A percentile compares a stretch with the other conserved stretches of the same genome.
Conservation (phyloP, 2,113 vertebrate genomes). For the Ceyx melanurus region DNA sequence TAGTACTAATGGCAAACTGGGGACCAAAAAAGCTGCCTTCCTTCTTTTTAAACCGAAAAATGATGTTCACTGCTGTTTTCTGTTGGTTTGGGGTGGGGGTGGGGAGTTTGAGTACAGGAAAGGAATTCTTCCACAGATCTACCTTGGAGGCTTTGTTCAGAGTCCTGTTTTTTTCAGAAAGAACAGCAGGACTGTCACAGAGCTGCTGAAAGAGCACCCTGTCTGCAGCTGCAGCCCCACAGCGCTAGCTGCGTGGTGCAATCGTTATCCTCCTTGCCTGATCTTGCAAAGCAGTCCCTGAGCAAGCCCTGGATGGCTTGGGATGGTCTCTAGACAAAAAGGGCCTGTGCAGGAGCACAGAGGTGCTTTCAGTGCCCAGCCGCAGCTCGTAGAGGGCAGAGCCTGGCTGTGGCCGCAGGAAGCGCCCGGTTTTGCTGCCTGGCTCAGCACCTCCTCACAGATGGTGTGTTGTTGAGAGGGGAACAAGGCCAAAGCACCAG, state of each 20-base stretch:
- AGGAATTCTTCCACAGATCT: not conserved
- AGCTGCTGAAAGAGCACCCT: not conserved
- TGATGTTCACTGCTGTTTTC: not conserved
- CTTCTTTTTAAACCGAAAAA: not conserved
- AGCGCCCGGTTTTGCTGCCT: not conserved
- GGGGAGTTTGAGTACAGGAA: not conserved
- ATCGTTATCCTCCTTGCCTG: not conserved
- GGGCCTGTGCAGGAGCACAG: conserved; percentile 48
- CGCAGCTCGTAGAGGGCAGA: not conserved
- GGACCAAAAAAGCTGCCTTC: not conserved
- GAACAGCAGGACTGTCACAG: not conserved
- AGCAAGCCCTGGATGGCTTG: not conserved
- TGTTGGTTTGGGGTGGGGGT: not conserved
- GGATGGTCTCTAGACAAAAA: conserved; percentile 14
- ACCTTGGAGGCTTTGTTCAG: not conserved
- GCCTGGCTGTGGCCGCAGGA: not conserved
- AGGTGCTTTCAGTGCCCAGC: not conserved
- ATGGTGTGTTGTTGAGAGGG: not conserved
- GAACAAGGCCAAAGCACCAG: rapidly evolving
- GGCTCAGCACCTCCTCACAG: not conserved
- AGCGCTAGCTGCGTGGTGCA: rapidly evolving
- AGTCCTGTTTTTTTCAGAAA: not conserved
- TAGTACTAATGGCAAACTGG: not conserved
- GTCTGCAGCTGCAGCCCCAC: not conserved
- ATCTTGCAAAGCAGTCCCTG: not conserved